phyloP scores from a whole-genome alignment of 2,888 invertebrate species.

The Ornithoptera priamus region DNA sequence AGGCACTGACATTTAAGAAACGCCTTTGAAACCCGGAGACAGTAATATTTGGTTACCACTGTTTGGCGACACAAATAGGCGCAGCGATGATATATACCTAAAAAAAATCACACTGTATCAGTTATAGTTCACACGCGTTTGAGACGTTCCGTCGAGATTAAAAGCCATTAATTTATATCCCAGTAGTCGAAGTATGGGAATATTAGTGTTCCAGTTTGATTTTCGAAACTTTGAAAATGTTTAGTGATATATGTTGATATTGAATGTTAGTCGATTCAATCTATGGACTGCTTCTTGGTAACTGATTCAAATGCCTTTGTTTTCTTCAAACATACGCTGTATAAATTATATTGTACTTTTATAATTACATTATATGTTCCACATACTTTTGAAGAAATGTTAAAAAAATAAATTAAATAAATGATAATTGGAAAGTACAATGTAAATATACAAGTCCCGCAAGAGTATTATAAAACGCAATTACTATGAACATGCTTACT shows the following conservation, averaged over 20 bases:
- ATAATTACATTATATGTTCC: neutral
- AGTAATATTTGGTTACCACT: no score
- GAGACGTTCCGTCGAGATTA: constrained; percentile 1
- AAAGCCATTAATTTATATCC: neutral
- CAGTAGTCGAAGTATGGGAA: neutral
- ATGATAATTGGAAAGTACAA: neutral
- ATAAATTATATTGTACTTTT: constrained; percentile 12
- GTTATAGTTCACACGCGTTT: constrained; percentile 1
- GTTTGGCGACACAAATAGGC: no score
- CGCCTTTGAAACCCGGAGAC: no score
- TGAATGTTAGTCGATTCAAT: constrained; percentile 15
- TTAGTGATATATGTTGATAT: constrained; percentile 23
- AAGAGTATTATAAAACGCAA: neutral
- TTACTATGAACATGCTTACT: neutral
- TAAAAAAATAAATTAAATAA: constrained; percentile 1
- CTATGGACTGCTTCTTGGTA: constrained; percentile 19
- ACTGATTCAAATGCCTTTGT: constrained; percentile 12
- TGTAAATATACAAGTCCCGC: neutral
- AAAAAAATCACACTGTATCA: constrained; percentile 24
- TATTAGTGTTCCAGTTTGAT: constrained; percentile 23
- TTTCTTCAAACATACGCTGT: constrained; percentile 9
- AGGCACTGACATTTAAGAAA: no score
- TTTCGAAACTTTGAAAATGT: constrained; percentile 13
- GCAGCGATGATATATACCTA: no score
- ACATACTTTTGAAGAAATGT: neutral